These are phyloP conservation scores for Dasypolia templi DNA, from an alignment of 2,888 invertebrate species.

Conservation along the genomic window DNA sequence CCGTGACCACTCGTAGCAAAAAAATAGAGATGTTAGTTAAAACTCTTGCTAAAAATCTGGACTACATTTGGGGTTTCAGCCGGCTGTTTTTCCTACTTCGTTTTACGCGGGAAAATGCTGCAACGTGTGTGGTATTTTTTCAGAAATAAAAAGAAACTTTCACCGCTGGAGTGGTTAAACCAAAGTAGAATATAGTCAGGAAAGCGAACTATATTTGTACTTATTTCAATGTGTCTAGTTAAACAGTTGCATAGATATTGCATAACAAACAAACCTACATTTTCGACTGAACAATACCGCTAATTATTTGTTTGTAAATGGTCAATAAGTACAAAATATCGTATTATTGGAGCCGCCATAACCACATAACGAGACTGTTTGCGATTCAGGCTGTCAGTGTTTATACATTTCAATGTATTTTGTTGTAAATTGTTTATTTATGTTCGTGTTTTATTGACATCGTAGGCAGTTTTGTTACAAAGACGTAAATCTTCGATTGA, in stretches of 20 bases:
- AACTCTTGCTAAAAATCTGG: constrained; percentile 24
- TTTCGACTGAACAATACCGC: constrained; percentile 36
- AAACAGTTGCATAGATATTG: constrained; percentile 9
- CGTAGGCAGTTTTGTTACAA: constrained; percentile 21
- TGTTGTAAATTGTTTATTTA: constrained; percentile 47
- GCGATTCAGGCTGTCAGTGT: constrained; percentile 19
- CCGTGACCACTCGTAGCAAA: not conserved
- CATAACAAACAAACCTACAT: constrained; percentile 36
- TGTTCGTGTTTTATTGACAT: constrained; percentile 29
- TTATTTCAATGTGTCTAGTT: not conserved
- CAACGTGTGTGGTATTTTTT: constrained; percentile 6
- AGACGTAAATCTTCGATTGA: constrained; percentile 41
- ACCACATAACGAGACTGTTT: constrained; percentile 6
- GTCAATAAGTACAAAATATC: constrained; percentile 37
- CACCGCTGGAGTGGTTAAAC: not conserved
- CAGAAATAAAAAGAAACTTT: constrained; percentile 23
- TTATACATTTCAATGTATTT: constrained; percentile 21
- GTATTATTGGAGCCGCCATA: constrained; percentile 43
- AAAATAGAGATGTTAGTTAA: constrained; percentile 10
- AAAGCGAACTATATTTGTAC: not conserved
- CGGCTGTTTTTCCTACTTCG: constrained; percentile 18
- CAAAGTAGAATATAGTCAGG: not conserved
- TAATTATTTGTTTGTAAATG: constrained; percentile 32
- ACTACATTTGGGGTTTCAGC: constrained; percentile 39
- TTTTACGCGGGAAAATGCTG: constrained; percentile 3